Evolutionary conservation across 2,888 invertebrate species (phyloP).

Genomic region (Dorcus parallelipipedus): DNA sequence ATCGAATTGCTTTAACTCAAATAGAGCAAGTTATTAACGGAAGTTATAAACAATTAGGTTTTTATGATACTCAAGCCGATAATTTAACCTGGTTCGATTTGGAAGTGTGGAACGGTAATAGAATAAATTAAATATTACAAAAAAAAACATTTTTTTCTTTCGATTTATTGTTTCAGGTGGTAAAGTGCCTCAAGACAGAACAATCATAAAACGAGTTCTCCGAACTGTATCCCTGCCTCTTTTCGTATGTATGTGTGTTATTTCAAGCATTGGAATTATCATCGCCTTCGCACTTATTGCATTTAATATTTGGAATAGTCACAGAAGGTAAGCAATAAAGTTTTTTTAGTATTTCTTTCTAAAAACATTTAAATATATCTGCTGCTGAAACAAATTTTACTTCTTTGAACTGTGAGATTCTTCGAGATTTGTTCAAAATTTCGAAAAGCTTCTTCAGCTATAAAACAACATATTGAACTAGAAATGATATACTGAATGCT

Average conservation of each 20-base stretch:
- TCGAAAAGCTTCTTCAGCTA: too few species aligned
- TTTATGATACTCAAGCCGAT: conserved; percentile 93
- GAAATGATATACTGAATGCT: too few species aligned
- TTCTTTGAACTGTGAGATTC: too few species aligned
- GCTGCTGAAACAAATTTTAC: too few species aligned
- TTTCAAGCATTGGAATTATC: conserved; percentile 85
- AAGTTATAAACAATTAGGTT: conserved; percentile 89
- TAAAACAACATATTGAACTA: too few species aligned
- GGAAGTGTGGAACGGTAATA: conserved; percentile 87
- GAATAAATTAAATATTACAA: conserved; percentile 3
- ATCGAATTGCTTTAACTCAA: conserved; percentile 96
- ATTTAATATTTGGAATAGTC: conserved; percentile 89
- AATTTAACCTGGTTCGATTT: conserved; percentile 91
- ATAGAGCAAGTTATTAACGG: conserved; percentile 96
- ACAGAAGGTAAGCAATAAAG: conserved; percentile 71
- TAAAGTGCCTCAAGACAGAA: conserved; percentile 91
- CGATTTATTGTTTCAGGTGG: conserved; percentile 57
- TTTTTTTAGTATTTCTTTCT: too few species aligned
- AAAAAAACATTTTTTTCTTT: neutral
- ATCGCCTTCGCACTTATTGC: conserved; percentile 81
- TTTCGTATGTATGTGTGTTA: conserved; percentile 89
- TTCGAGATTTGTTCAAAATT: too few species aligned
- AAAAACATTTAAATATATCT: too few species aligned
- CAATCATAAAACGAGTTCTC: conserved; percentile 80
- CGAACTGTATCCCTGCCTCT: conserved; percentile 85